Percentiles rank a stretch among this genome's conserved stretches.
Evolutionary conservation across 2,797 vertebrate species (phyloP).

Genomic region (Diplodus puntazzo): DNA sequence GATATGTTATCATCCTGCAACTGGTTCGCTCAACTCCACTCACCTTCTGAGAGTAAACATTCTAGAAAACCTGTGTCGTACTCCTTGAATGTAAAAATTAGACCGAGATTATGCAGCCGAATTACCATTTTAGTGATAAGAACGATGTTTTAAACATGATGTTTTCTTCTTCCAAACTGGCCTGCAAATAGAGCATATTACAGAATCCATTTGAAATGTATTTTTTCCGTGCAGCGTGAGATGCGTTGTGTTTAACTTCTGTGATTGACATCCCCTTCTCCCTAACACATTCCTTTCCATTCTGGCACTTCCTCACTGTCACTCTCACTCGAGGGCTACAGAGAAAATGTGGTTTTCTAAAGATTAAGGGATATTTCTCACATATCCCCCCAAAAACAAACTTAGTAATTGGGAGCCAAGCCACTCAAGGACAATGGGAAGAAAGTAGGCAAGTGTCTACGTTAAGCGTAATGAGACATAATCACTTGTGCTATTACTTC

Average conservation of each 20-base stretch:
- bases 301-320: constrained; percentile 59
- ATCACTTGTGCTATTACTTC: constrained; percentile 62
- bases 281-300: constrained; percentile 58
- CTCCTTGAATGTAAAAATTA: constrained; percentile 32
- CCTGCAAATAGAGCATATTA: constrained; percentile 44
- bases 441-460: constrained; percentile 55
- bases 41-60: constrained; percentile 12
- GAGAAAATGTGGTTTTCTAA: constrained; percentile 57
- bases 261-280: constrained; percentile 59
- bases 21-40: constrained; percentile 3
- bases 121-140: constrained; percentile 61
- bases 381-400: constrained; percentile 67
- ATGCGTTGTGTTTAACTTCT: constrained; percentile 33
- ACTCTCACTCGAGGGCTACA: constrained; percentile 43
- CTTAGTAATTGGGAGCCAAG: constrained; percentile 72
- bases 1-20: constrained; percentile 66
- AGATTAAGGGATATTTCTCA: constrained; percentile 71
- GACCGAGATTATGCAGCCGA: constrained; percentile 47
- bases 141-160: constrained; percentile 59
- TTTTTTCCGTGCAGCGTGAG: constrained; percentile 24
- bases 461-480: constrained; percentile 71
- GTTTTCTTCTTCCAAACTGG: constrained; percentile 22
- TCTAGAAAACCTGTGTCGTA: neutral
- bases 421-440: constrained; percentile 73
- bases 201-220: constrained; percentile 40